Percentiles rank a stretch among this genome's conserved stretches.
These are phyloP conservation scores for Halictus rubicundus DNA, from an alignment of 1,140 invertebrate genomes.

Conservation along the genomic window DNA sequence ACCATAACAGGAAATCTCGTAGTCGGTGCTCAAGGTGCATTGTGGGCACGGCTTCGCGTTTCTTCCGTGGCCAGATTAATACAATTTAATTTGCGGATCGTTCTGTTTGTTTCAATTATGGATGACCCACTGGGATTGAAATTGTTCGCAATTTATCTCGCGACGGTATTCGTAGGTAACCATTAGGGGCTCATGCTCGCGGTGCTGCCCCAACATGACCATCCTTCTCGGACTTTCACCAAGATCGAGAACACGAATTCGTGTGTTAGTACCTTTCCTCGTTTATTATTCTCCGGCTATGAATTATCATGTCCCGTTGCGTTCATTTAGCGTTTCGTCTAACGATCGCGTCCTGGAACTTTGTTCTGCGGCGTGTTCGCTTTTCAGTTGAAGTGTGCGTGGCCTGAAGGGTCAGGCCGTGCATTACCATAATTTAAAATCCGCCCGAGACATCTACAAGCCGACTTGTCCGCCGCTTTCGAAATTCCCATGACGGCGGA, in stretches of 20 bases:
- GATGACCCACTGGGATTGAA: not conserved
- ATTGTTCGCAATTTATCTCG: conserved; percentile 15
- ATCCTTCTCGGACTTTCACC: conserved; percentile 18
- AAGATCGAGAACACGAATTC: conserved; percentile 26
- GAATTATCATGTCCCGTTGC: conserved; percentile 14
- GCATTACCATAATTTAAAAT: conserved; percentile 31
- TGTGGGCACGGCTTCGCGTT: no score
- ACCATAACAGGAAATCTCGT: no score
- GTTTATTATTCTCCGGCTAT: not conserved
- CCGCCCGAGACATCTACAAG: not conserved
- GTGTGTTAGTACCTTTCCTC: conserved; percentile 4
- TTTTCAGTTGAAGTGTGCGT: not conserved
- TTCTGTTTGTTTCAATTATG: conserved; percentile 14
- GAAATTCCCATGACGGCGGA: not conserved
- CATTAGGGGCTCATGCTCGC: not conserved
- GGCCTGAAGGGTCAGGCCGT: conserved; percentile 7
- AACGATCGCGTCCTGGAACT: conserved; percentile 14
- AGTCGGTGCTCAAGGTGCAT: no score
- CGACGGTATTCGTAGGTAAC: not conserved
- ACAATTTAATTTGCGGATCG: not conserved
- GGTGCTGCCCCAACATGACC: not conserved
- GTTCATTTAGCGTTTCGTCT: conserved; percentile 16
- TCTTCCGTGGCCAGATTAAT: not conserved
- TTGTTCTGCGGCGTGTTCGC: not conserved
- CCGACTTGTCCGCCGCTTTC: not conserved